phyloP scores from a whole-genome alignment of 2,113 vertebrate species.

The Sinocyclocheilus maitianheensis region DNA sequence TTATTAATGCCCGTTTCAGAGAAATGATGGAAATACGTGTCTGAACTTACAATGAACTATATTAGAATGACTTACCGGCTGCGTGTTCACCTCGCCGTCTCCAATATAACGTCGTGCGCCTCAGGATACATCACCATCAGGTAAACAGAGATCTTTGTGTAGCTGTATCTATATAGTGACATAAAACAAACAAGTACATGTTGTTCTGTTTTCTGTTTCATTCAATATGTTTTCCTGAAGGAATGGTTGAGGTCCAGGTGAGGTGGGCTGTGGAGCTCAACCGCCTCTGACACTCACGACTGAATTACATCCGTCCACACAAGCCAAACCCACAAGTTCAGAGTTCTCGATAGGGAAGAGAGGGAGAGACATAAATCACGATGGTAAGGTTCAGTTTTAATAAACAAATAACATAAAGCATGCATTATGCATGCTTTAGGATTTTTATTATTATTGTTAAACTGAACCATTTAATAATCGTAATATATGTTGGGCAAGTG shows the following conservation, averaged over 20 bases:
- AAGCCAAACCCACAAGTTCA: constrained; percentile 26
- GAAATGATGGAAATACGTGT: neutral
- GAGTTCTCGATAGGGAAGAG: neutral
- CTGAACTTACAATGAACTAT: neutral
- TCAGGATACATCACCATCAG: constrained; percentile 10
- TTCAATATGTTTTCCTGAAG: neutral
- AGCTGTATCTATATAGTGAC: neutral
- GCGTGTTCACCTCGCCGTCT: constrained; percentile 14
- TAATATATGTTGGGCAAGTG: neutral
- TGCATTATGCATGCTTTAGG: neutral
- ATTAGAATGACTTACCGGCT: constrained; percentile 23
- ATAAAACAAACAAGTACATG: neutral
- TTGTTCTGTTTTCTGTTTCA: neutral
- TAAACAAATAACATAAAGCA: neutral
- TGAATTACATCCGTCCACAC: neutral
- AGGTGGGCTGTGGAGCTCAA: neutral
- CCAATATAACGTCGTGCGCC: neutral
- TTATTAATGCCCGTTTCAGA: neutral
- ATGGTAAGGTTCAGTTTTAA: neutral
- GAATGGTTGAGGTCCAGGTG: constrained; percentile 11
- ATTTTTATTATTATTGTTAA: no score
- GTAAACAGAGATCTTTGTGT: neutral
- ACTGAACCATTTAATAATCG: neutral
- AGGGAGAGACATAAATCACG: neutral
- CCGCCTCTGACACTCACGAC: neutral